Evolutionary conservation across 1,140 invertebrate genomes (phyloP).

Genomic region (Neuroterus valhalla): DNA sequence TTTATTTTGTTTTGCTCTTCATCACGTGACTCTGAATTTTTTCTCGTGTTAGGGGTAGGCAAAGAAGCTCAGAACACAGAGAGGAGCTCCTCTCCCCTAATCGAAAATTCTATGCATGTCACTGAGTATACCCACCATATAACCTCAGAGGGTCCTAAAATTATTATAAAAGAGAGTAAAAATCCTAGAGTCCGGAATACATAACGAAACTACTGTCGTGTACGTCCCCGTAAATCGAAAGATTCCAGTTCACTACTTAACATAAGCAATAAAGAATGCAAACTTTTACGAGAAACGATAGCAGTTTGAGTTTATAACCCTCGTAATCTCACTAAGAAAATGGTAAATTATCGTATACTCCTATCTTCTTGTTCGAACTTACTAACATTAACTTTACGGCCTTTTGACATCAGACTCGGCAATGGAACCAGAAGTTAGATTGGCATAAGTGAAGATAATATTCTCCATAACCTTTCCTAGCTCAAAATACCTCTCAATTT

Average conservation of each 20-base stretch:
- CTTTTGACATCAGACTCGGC: too few relatives aligned
- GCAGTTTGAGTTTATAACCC: slow-evolving; percentile 24
- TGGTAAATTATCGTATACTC: background rate
- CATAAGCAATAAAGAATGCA: slow-evolving; percentile 23
- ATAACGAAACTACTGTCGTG: slow-evolving; percentile 20
- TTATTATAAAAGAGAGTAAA: background rate
- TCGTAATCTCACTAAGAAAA: slow-evolving; percentile 22
- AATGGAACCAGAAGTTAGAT: too few relatives aligned
- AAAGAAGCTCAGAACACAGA: too few relatives aligned
- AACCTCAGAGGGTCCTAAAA: background rate
- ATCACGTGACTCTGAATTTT: too few relatives aligned
- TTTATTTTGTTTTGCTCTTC: too few relatives aligned
- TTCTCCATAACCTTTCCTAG: too few relatives aligned
- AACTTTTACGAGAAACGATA: slow-evolving; percentile 12
- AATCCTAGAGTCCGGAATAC: background rate
- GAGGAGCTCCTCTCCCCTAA: too few relatives aligned
- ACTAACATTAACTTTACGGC: background rate
- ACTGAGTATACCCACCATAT: too few relatives aligned
- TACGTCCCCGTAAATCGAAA: slow-evolving; percentile 14
- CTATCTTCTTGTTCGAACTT: slow-evolving; percentile 22
- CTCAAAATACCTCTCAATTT: too few relatives aligned
- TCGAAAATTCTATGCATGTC: too few relatives aligned
- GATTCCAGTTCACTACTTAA: slow-evolving; percentile 11
- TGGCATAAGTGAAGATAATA: too few relatives aligned
- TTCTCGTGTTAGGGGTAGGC: too few relatives aligned